Conservation (phyloP, 2,113 vertebrate genomes). For the Mesoclemmys tuberculata region DNA sequence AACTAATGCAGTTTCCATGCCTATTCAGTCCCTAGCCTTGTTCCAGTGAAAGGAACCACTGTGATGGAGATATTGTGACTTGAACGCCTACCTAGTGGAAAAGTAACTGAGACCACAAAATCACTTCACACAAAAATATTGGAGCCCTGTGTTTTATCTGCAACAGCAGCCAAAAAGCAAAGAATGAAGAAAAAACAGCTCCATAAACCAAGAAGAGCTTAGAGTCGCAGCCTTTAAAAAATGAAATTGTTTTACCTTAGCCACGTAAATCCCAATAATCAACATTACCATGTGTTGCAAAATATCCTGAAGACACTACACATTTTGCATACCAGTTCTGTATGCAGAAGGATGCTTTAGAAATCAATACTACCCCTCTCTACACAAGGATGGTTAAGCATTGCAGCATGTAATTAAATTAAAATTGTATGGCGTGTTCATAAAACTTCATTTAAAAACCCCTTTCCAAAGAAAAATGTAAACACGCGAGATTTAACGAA, state of each 20-base stretch:
- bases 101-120: neutral
- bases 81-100: neutral
- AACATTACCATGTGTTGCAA: neutral
- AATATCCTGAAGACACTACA: neutral
- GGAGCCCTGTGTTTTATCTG: neutral
- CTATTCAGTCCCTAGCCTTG: neutral
- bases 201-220: neutral
- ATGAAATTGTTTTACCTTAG: neutral
- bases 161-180: neutral
- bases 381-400: neutral
- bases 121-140: neutral
- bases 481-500: neutral
- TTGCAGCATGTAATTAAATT: neutral
- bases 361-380: neutral
- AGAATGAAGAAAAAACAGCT: neutral
- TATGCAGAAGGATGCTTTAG: neutral
- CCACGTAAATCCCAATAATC: neutral
- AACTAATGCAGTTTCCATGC: neutral
- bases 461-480: neutral
- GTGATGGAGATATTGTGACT: rapidly evolving
- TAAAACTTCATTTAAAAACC: neutral
- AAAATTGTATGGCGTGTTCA: neutral
- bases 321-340: neutral
- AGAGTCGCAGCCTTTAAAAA: neutral
- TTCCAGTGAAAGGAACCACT: neutral